Evolutionary conservation across 2,888 invertebrate species (phyloP).

Genomic region (Lasius platythorax): DNA sequence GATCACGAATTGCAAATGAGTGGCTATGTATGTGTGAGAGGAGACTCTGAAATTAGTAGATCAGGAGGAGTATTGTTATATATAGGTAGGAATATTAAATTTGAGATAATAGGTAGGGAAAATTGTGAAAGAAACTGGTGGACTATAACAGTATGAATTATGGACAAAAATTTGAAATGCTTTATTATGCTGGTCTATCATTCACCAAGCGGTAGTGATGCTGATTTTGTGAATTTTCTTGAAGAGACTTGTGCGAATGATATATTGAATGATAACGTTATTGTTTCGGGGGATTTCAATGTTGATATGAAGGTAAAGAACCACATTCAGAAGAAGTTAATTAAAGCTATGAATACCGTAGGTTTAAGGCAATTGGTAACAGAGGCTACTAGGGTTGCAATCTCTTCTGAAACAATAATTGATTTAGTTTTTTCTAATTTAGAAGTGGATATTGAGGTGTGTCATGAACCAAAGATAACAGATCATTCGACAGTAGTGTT

Average conservation of each 20-base stretch:
- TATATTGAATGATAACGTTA: conserved; percentile 24
- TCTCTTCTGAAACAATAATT: too few relatives aligned
- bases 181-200: conserved; percentile 31
- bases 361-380: too few relatives aligned
- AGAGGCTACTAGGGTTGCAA: too few relatives aligned
- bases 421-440: neutral
- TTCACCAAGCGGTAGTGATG: conserved; percentile 34
- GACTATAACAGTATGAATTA: conserved; percentile 25
- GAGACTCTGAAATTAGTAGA: conserved; percentile 2
- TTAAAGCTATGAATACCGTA: too few relatives aligned
- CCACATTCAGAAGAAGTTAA: too few relatives aligned
- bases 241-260: neutral
- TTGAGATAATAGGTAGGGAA: conserved; percentile 16
- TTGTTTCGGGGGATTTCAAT: neutral
- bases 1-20: neutral
- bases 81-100: conserved; percentile 42
- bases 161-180: conserved; percentile 3
- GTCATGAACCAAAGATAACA: conserved; percentile 11
- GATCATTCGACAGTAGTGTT: conserved; percentile 4
- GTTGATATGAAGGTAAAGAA: too few relatives aligned
- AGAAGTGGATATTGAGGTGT: conserved; percentile 1
- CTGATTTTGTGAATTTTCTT: neutral
- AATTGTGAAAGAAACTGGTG: conserved; percentile 30
- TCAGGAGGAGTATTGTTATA: conserved; percentile 38
- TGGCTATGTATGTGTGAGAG: neutral